These are phyloP conservation scores for Micromys minutus DNA, from an alignment of 2,113 vertebrate species.

Conservation along the genomic window DNA sequence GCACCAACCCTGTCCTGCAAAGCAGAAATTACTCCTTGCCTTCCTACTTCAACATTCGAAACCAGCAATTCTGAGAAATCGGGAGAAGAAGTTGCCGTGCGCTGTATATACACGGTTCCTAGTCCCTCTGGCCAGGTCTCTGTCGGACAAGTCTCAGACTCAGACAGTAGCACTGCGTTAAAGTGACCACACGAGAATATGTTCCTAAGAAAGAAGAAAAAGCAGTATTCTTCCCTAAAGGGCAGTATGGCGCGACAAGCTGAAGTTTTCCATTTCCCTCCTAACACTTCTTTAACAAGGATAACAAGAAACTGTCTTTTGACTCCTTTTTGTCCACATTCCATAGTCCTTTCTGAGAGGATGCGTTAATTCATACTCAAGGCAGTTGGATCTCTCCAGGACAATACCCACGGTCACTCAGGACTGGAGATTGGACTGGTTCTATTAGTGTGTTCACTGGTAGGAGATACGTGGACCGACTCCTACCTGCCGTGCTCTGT, in stretches of 20 bases:
- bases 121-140: slow-evolving; percentile 70
- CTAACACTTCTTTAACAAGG: slow-evolving; percentile 82
- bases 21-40: slow-evolving; percentile 77
- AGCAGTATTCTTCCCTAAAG: slow-evolving; percentile 85
- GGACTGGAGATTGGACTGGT: slow-evolving; percentile 78
- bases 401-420: slow-evolving; percentile 80
- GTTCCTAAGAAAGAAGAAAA: slow-evolving; percentile 89
- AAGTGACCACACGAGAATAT: slow-evolving; percentile 85
- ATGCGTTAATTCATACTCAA: slow-evolving; percentile 84
- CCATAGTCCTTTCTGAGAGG: slow-evolving; percentile 83
- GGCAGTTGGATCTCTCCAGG: slow-evolving; percentile 80
- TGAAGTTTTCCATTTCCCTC: slow-evolving; percentile 84
- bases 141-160: slow-evolving; percentile 73
- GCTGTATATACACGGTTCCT: slow-evolving; percentile 72
- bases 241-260: slow-evolving; percentile 85
- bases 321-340: slow-evolving; percentile 83
- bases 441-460: slow-evolving; percentile 76
- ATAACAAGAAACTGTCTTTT: slow-evolving; percentile 87
- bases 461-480: slow-evolving; percentile 86
- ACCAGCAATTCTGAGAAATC: slow-evolving; percentile 70
- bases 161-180: slow-evolving; percentile 74
- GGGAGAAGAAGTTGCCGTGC: slow-evolving; percentile 81
- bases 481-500: slow-evolving; percentile 81
- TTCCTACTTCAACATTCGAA: slow-evolving; percentile 78
- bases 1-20: slow-evolving; percentile 75